Percentiles rank a stretch among this genome's conserved stretches.
Conservation (phyloP, 2,888 invertebrate species). For the Leptopterna dolabrata region DNA sequence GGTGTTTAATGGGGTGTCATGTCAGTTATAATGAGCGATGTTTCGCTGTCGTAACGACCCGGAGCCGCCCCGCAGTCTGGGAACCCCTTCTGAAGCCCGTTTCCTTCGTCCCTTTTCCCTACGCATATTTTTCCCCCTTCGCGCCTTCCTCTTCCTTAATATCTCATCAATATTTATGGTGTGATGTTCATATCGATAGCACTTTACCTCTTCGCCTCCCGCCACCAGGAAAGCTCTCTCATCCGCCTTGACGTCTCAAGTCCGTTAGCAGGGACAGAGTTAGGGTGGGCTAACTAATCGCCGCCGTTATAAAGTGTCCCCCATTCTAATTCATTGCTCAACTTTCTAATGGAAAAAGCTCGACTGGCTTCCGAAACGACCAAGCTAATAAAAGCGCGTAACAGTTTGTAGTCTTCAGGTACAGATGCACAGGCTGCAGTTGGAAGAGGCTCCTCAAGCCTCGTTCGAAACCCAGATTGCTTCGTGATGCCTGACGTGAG, state of each 20-base stretch:
- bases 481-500: too few relatives aligned
- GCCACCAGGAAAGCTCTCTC: not conserved
- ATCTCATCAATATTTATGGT: slow-evolving; percentile 53
- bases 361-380: not conserved
- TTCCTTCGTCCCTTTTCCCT: not conserved
- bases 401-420: too few relatives aligned
- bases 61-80: not conserved
- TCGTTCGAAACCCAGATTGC: too few relatives aligned
- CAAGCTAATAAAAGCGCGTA: too few relatives aligned
- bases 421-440: too few relatives aligned
- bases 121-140: slow-evolving; percentile 39
- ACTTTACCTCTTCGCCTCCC: not conserved
- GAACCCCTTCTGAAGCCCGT: not conserved
- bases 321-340: slow-evolving; percentile 46
- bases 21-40: slow-evolving; percentile 57
- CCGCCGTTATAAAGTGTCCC: slow-evolving; percentile 13
- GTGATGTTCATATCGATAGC: slow-evolving; percentile 49
- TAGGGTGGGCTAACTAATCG: slow-evolving; percentile 34
- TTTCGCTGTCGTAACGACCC: slow-evolving; percentile 38
- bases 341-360: slow-evolving; percentile 33
- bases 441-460: too few relatives aligned
- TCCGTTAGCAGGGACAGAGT: not conserved
- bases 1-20: slow-evolving; percentile 57
- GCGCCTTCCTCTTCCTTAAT: not conserved
- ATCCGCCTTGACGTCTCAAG: not conserved